phyloP scores from a whole-genome alignment of 2,113 vertebrate species.

The Osmerus eperlanus region DNA sequence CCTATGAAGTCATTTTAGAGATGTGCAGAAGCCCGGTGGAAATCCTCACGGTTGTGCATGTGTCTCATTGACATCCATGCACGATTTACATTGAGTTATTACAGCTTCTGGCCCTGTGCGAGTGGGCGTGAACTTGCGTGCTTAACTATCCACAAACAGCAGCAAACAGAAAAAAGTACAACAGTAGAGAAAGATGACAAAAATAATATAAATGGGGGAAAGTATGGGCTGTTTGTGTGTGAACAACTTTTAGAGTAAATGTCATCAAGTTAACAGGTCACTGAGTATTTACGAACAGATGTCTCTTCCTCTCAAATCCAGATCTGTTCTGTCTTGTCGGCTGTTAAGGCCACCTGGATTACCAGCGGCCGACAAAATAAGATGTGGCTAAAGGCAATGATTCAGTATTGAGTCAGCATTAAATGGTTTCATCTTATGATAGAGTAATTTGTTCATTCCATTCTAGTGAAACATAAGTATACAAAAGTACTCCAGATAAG shows the following conservation, averaged over 20 bases:
- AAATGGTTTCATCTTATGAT: no score
- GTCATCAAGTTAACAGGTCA: no score
- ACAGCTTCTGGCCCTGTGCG: not conserved
- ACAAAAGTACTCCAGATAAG: no score
- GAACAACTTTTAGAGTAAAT: no score
- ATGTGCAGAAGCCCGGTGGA: not conserved
- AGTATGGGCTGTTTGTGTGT: not conserved
- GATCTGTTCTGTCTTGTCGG: not conserved
- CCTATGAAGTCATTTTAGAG: constrained; percentile 38
- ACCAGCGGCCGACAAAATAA: not conserved
- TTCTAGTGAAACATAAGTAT: no score
- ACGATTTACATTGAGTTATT: not conserved
- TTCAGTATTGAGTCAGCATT: not conserved
- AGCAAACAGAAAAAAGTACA: no score
- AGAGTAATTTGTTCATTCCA: no score
- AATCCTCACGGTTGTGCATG: not conserved
- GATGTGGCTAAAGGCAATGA: not conserved
- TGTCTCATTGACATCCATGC: not conserved
- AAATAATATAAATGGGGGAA: no score
- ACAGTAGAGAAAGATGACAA: no score
- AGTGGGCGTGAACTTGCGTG: not conserved
- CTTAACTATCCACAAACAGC: no score
- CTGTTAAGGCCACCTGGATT: not conserved
- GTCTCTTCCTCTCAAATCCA: not conserved
- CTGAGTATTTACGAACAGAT: not conserved